These are phyloP conservation scores for Toxotes lorentzi DNA, from an alignment of 2,797 vertebrate genomes.

Conservation along the genomic window DNA sequence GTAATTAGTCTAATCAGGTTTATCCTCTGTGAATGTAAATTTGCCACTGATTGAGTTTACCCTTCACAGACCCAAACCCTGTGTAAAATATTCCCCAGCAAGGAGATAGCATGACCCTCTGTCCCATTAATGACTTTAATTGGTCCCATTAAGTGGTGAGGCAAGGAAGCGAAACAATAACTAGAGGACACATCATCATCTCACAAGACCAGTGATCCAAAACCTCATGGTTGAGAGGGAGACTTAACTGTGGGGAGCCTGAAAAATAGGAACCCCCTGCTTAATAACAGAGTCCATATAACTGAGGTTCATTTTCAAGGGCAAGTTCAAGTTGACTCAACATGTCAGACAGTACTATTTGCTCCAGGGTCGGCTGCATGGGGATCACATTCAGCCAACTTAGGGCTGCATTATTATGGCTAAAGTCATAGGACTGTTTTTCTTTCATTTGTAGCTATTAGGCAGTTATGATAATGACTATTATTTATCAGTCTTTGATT, in stretches of 20 bases:
- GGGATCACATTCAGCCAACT: neutral
- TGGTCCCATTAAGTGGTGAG: constrained; percentile 78
- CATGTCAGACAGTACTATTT: neutral
- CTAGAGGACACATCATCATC: constrained; percentile 74
- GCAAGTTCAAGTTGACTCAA: constrained; percentile 11
- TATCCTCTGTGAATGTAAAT: constrained; percentile 76
- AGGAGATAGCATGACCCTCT: constrained; percentile 71
- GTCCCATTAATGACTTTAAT: constrained; percentile 82
- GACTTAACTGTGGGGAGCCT: constrained; percentile 27
- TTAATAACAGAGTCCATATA: neutral
- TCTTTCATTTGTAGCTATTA: neutral
- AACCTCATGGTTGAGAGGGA: constrained; percentile 52
- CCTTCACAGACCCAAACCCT: constrained; percentile 73
- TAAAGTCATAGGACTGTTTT: neutral
- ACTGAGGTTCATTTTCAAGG: constrained; percentile 22
- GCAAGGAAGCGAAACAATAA: constrained; percentile 84
- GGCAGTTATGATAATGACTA: neutral
- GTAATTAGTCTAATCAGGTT: constrained; percentile 77
- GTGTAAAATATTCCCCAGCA: constrained; percentile 51
- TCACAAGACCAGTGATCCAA: constrained; percentile 69
- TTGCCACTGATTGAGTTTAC: constrained; percentile 74
- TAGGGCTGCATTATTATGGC: neutral
- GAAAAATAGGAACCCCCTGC: constrained; percentile 18
- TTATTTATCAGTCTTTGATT: neutral
- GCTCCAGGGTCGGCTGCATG: neutral